Base-by-base conservation (phyloP, 53 echinoderm and acorn worm genomes). In the Apostichopus leukothele region DNA sequence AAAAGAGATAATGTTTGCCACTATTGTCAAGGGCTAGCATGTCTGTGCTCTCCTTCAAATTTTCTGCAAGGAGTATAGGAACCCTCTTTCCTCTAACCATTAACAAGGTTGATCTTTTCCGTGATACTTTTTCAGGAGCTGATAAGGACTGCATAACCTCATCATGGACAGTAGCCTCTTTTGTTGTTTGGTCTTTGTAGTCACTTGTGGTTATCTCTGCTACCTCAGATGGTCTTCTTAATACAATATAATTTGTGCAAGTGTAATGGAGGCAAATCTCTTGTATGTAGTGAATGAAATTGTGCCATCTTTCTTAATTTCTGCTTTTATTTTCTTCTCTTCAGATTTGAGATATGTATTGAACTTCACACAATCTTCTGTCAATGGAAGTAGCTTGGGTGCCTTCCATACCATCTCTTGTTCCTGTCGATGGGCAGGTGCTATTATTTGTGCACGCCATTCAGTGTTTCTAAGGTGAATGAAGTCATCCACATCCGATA, bases 71-170 rank as follows among this genome's bases (percentile, higher is more conserved):
- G 16, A 92, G 63, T 59, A 92, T 79, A 14, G 88, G 88, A 60
- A 5, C 89, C 93, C 50, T 16, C 59, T 93, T 90, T 7, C 90
- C 88, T 8, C 80, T 18, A 19, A 91, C 91, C 91, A 91, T 89
- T 11, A 93, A 1, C 51, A 89, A 26, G 10, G 27, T 91, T 14
- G 74, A 25, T 10, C 88, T 84, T 9, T 88, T 1, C 6, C 84
- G 19, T 4, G 93, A 55, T 5, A 90, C 71, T 71, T 83, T 92
- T 68, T 92, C 84, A 21, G 84, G 20, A 63, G 63, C 9, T 83
- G 84, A 60, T 5, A 73, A 18, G 5, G 87, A 87, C 74, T 87
- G 52, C 18, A 16, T 51, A 12, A 87, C 16, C 53, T 87, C 74
- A 11, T 87, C 87, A 11, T 87, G 74, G 18, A 87, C 27, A 1